Conservation (phyloP, 2,888 invertebrate genomes). For the Acleris cristana region DNA sequence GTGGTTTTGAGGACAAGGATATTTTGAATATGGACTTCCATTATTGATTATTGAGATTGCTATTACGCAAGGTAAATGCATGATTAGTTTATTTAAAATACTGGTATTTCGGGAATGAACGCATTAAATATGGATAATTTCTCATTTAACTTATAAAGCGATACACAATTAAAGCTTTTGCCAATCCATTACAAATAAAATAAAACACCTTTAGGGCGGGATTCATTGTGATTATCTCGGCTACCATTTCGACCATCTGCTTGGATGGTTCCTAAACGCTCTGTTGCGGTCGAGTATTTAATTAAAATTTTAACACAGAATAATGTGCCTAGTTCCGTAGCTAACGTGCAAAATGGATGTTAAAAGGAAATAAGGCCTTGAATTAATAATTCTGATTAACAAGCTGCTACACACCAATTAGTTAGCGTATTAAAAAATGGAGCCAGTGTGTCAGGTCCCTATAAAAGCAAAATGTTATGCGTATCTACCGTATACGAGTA, state of each 20-base stretch:
- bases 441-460: neutral
- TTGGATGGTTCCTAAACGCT: conserved; percentile 12
- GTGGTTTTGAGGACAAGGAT: too few species aligned
- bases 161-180: conserved; percentile 13
- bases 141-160: neutral
- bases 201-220: conserved; percentile 31
- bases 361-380: conserved; percentile 25
- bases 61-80: too few species aligned
- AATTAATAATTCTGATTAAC: conserved; percentile 13
- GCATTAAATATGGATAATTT: neutral
- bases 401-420: neutral
- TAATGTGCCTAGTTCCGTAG: conserved; percentile 31
- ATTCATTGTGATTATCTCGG: conserved; percentile 33
- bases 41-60: too few species aligned
- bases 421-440: neutral
- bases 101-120: too few species aligned
- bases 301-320: conserved; percentile 30
- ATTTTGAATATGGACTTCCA: too few species aligned
- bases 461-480: too few species aligned
- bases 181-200: conserved; percentile 26
- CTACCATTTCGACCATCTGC: conserved; percentile 34
- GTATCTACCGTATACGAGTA: too few species aligned
- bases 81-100: too few species aligned
- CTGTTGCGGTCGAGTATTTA: conserved; percentile 12
- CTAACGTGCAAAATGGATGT: conserved; percentile 19